Percentiles rank a stretch among this genome's conserved stretches.
Conservation (phyloP, 2,888 invertebrate species). For the Hypselothyrea guttata region DNA sequence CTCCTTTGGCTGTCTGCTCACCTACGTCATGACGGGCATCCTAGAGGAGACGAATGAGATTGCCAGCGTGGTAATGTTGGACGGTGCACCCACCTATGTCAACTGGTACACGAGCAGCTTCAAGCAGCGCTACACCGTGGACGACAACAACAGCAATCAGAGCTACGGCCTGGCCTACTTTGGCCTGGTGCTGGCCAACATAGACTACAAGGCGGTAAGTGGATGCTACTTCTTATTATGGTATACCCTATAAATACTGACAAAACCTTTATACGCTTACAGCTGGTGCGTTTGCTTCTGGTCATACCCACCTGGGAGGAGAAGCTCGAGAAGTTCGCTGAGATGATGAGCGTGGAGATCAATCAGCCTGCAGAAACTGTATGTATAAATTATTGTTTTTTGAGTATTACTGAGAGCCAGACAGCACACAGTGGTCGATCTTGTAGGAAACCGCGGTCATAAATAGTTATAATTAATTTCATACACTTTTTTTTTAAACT, state of each 20-base stretch:
- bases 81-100: constrained; percentile 94
- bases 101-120: constrained; percentile 88
- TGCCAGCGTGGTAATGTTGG: constrained; percentile 87
- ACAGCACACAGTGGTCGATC: too few relatives aligned
- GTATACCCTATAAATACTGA: neutral
- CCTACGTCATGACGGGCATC: constrained; percentile 96
- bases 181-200: constrained; percentile 89
- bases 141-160: constrained; percentile 85
- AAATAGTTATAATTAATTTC: too few relatives aligned
- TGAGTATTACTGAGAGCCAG: neutral
- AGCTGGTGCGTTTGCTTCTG: constrained; percentile 79
- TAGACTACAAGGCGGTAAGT: constrained; percentile 88
- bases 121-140: constrained; percentile 82
- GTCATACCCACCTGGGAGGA: constrained; percentile 82
- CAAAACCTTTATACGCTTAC: neutral
- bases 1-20: constrained; percentile 97
- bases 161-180: constrained; percentile 92
- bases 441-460: too few relatives aligned
- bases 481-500: too few relatives aligned
- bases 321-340: constrained; percentile 82
- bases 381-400: constrained; percentile 38
- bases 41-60: constrained; percentile 85
- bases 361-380: constrained; percentile 80
- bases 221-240: neutral
- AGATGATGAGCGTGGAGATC: constrained; percentile 81